Conservation (phyloP, 1,140 invertebrate species). For the Drosophila nasuta region DNA sequence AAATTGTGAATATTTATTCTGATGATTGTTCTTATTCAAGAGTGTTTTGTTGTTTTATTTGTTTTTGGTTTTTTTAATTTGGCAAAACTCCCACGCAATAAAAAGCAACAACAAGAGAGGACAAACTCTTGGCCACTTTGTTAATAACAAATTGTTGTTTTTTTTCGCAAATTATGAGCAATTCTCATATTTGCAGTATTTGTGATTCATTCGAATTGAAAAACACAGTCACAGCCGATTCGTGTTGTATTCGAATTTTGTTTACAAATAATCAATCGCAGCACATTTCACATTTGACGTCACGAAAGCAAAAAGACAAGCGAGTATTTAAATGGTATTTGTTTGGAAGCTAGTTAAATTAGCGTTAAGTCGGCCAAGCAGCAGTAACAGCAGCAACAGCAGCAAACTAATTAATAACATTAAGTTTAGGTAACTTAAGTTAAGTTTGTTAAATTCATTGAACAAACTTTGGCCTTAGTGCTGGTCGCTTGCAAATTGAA, state of each 20-base stretch:
- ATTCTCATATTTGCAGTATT: conserved; percentile 50
- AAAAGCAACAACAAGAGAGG: conserved; percentile 21
- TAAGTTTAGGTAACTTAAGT: conserved; percentile 53
- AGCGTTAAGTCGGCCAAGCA: conserved; percentile 29
- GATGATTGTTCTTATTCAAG: conserved; percentile 13
- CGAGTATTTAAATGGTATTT: conserved; percentile 13
- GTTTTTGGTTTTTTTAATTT: conserved; percentile 4
- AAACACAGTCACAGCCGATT: conserved; percentile 6
- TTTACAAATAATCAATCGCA: conserved; percentile 74
- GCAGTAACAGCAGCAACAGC: neutral
- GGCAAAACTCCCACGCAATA: conserved; percentile 41
- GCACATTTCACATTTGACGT: conserved; percentile 48
- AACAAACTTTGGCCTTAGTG: conserved; percentile 26
- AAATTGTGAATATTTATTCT: conserved; percentile 69
- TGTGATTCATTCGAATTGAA: conserved; percentile 57
- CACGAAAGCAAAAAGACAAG: conserved; percentile 13
- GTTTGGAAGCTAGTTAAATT: conserved; percentile 41
- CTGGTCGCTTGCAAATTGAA: conserved; percentile 43
- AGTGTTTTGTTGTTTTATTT: neutral
- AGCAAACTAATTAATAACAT: conserved; percentile 71
- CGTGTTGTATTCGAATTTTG: conserved; percentile 24
- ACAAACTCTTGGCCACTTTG: conserved; percentile 64
- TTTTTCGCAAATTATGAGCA: conserved; percentile 62
- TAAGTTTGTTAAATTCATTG: conserved; percentile 32
- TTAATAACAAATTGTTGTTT: conserved; percentile 35